Conservation (phyloP, 2,888 invertebrate genomes). For the Conus canariensis region DNA sequence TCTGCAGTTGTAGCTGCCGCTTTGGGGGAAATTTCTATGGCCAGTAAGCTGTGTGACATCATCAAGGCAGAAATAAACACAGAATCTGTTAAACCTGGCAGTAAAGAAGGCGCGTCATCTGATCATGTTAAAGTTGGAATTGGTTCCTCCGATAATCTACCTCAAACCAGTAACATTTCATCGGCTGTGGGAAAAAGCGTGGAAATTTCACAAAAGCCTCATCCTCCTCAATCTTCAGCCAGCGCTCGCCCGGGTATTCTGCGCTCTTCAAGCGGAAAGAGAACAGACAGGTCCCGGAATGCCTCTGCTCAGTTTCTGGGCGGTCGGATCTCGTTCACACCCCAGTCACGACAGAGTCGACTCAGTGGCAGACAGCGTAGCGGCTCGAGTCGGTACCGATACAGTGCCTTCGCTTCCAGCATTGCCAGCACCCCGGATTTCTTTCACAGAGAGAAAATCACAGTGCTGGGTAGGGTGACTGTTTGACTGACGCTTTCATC, state of each 20-base stretch:
- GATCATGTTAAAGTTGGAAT: not conserved
- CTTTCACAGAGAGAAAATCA: conserved; percentile 57
- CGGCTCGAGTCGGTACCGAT: conserved; percentile 59
- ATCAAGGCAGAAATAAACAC: not conserved
- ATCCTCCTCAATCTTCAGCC: not conserved
- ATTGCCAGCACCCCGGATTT: conserved; percentile 66
- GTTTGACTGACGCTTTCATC: not conserved
- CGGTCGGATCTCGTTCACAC: conserved; percentile 40
- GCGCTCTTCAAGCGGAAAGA: conserved; percentile 17
- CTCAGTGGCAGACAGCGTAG: conserved; percentile 42
- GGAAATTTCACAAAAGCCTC: not conserved
- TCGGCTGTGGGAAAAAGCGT: not conserved
- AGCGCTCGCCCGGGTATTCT: conserved; percentile 1
- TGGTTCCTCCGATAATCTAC: no score
- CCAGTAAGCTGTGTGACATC: not conserved
- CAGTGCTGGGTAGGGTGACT: conserved; percentile 53
- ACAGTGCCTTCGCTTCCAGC: conserved; percentile 61
- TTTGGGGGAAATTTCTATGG: conserved; percentile 34
- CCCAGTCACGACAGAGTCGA: not conserved
- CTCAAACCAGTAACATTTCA: conserved; percentile 5
- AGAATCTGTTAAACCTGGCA: not conserved
- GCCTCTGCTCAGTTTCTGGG: conserved; percentile 47
- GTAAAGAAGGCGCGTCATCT: not conserved
- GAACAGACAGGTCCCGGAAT: conserved; percentile 19
- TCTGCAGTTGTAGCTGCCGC: conserved; percentile 40